Conservation (phyloP, 2,797 vertebrate genomes). For the Pseudochirops corinnae region DNA sequence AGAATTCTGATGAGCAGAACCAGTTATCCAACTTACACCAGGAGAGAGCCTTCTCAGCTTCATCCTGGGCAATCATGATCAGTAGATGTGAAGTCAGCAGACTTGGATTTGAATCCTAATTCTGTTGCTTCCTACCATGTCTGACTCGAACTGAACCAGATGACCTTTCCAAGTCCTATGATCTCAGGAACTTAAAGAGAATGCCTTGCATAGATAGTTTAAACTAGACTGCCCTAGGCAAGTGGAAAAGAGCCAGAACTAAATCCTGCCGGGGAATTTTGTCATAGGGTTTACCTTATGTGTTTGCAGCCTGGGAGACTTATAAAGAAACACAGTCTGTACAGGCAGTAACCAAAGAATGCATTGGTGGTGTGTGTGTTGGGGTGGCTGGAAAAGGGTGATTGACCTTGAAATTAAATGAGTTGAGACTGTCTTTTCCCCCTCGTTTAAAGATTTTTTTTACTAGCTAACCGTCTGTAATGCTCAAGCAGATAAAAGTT, state of each 20-base stretch:
- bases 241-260: not conserved
- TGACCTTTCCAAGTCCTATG: not conserved
- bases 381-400: no score
- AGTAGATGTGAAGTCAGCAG: not conserved
- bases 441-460: not conserved
- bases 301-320: not conserved
- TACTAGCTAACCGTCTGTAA: not conserved
- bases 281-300: not conserved
- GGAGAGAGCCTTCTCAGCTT: not conserved
- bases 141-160: not conserved
- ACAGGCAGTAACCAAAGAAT: not conserved
- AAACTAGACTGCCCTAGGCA: not conserved
- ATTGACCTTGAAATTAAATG: not conserved
- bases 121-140: not conserved
- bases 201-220: not conserved
- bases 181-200: not conserved
- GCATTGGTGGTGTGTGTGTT: not conserved
- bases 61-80: not conserved
- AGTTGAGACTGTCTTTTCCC: not conserved
- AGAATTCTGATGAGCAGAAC: not conserved
- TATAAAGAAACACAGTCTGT: not conserved
- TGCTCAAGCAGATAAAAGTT: not conserved
- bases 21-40: not conserved
- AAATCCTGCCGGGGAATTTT: not conserved
- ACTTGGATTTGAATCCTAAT: not conserved